Base-by-base conservation (phyloP, 2,797 vertebrate species). In the Hoplostethus mediterraneus region DNA sequence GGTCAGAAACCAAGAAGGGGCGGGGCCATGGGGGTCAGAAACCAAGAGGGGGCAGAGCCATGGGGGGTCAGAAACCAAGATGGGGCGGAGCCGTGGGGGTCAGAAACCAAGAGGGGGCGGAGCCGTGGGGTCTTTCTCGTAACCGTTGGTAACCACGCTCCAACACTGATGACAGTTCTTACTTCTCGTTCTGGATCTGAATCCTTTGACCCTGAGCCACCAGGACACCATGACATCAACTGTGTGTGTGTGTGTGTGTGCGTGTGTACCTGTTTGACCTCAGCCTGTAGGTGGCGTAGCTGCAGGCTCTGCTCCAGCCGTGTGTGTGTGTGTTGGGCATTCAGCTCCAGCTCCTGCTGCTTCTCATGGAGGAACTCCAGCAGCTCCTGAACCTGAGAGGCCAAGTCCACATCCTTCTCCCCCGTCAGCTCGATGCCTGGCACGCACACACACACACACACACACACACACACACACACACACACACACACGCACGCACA, bases 341-440 rank as follows among this genome's bases (percentile, higher is more conserved):
- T 97, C 57, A 97, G 91, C 55, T 99, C 98, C 84, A 98, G 90
- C 71, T 99, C 98, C 2, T 98, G 97, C 80, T 99, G 98, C 77
- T 98, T 99, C 93, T 99, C 98, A 0, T 99, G 98, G 64, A 99
- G 96, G 82, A 99, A 99, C 93, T 99, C 97, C 88, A 99, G 88
- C 63, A 99, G 92, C 71, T 99, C 98, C 93, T 99, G 98, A 14
- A 99, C 98, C 92, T 99, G 98, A 16, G 97, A 95, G 0, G 97
- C 97, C 91, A 99, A 87, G 90, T 99, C 98, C 75, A 97, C 95
- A 89, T 99, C 98, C 88, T 98, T 99, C 90, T 99, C 98, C 83
- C 97, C 96, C 0, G 97, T 98, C 82, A 99, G 92, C 90, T 99
- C 98, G 17, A 99, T 98, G 49, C 98, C 98, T 99, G 89, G 21